Evolutionary conservation across 2,888 invertebrate genomes (phyloP), one percentile per base, ranked within the genome.

Genomic region (Cinara cedri): DNA sequence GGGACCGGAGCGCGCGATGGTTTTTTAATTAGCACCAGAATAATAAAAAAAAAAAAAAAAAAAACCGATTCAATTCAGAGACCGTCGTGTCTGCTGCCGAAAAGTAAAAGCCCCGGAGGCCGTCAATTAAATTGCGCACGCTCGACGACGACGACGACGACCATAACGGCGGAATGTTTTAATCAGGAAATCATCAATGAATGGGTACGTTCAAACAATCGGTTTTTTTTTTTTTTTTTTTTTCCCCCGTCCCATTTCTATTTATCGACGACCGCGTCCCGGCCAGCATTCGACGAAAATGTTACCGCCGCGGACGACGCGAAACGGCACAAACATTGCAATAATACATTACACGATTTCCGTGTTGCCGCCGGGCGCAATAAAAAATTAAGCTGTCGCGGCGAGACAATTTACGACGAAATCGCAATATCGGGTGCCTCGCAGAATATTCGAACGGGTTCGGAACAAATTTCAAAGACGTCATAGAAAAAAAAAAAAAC

Each of bases 181-280:
- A 76, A 76, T 76, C 76, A 76, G 76, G 76, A 76, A 76, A 76
- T 26, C 46, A 57, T 76, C 66, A 76, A 76, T 76, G 57, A 76
- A 46, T 54, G n/a, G 8, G 34, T 14, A 14, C 11, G 14, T 16
- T 13, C n/a, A 13, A 10, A 9, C n/a, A 16, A 13, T 42, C 55
- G 55, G 16, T n/a, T 19, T 26, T 62, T 65, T 24, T 34, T 34
- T 8, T 68, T 34, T 8, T 26, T 26, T 55, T 13, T 26, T 55
- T 26, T 19, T 42, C 16, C 1, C 19, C 19, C 16, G n/a, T 4
- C 34, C 24, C 24, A 3, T 46, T n/a, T 26, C 1, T 9, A 26
- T 60, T 16, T 16, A 16, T 26, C n/a, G 60, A 60, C 24, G 26
- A 0, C 9, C 60, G 14, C 26, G 3, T 34, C n/a, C n/a, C 3